Evolutionary conservation across 2,797 vertebrate species (phyloP).

Genomic region (Sternotherus odoratus): DNA sequence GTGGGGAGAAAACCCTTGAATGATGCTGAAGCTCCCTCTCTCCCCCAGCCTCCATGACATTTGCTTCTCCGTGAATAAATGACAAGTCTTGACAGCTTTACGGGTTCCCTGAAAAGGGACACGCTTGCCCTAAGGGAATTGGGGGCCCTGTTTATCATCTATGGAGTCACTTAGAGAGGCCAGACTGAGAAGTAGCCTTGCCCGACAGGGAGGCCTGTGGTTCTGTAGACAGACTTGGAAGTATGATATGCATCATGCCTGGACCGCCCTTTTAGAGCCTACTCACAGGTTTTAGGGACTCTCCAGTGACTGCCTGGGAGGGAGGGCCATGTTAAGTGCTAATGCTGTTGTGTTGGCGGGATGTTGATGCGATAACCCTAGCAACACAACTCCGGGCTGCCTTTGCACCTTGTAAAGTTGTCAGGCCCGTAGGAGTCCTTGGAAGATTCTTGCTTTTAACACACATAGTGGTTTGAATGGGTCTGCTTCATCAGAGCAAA

Average conservation of each 20-base stretch:
- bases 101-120: not conserved
- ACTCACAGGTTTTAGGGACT: not conserved
- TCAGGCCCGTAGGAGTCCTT: not conserved
- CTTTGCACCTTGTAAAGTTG: not conserved
- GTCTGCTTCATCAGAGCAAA: not conserved
- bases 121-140: not conserved
- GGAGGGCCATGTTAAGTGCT: too few relatives aligned
- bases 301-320: not conserved
- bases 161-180: not conserved
- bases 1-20: too few relatives aligned
- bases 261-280: not conserved
- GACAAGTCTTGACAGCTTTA: not conserved
- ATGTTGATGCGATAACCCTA: too few relatives aligned
- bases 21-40: too few relatives aligned
- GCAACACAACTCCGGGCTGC: too few relatives aligned
- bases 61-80: not conserved
- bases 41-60: not conserved
- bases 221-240: not conserved
- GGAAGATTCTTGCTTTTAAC: not conserved
- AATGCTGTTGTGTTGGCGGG: too few relatives aligned
- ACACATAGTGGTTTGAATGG: fast-evolving
- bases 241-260: not conserved
- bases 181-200: not conserved
- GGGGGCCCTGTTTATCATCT: not conserved
- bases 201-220: not conserved